phyloP scores from a whole-genome alignment of 2,113 vertebrate species.

The Papio anubis region DNA sequence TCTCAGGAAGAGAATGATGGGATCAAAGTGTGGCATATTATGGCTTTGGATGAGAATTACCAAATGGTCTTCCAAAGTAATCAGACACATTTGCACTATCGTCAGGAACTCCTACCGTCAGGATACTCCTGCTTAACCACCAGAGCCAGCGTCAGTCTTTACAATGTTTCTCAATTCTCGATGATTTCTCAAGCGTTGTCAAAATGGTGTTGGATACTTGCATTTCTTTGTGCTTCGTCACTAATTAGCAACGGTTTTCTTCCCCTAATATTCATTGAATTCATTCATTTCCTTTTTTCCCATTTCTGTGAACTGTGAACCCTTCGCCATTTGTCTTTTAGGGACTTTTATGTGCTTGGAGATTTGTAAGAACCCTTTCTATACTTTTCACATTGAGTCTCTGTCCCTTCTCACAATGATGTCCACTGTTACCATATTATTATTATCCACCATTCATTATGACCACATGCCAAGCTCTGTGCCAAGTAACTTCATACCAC shows the following conservation, averaged over 20 bases:
- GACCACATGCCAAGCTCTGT: fast-evolving
- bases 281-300: neutral
- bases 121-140: too few relatives aligned
- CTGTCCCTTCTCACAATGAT: neutral
- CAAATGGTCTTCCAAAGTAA: neutral
- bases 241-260: neutral
- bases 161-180: neutral
- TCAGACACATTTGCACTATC: neutral
- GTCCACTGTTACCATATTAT: fast-evolving
- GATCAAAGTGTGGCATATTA: neutral
- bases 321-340: neutral
- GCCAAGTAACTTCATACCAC: neutral
- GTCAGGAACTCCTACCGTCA: neutral
- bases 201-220: too few relatives aligned
- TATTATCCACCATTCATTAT: fast-evolving
- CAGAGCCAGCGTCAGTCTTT: too few relatives aligned
- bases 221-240: neutral
- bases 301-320: neutral
- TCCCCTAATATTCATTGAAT: neutral
- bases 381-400: neutral
- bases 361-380: neutral
- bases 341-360: neutral
- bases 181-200: too few relatives aligned
- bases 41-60: neutral
- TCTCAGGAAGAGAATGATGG: neutral